phyloP scores from a whole-genome alignment of 2,888 invertebrate species.

The Andrena camellia region DNA sequence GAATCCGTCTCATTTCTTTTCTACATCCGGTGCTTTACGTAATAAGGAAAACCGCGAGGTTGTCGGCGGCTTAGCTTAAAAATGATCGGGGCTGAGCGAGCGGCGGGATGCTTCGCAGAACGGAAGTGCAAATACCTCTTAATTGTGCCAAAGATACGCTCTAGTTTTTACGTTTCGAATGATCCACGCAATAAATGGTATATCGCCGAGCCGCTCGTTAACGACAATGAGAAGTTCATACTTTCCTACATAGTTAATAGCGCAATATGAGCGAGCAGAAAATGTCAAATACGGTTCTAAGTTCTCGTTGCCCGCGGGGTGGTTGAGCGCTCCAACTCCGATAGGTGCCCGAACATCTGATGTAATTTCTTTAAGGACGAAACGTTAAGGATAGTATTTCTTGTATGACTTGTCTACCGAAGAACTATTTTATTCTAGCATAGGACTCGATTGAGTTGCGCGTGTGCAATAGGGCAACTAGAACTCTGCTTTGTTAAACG shows the following conservation, averaged over 20 bases:
- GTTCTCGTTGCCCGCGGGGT: not conserved
- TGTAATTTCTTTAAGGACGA: not conserved
- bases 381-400: not conserved
- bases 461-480: not conserved
- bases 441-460: constrained; percentile 3
- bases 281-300: not conserved
- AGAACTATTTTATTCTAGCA: constrained; percentile 25
- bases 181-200: not conserved
- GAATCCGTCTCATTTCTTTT: constrained; percentile 68
- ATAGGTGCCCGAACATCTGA: not conserved
- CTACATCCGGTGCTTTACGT: constrained; percentile 55
- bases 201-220: not conserved
- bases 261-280: not conserved
- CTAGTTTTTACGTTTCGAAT: constrained; percentile 63
- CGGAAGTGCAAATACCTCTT: constrained; percentile 73
- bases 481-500: not conserved
- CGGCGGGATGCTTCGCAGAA: constrained; percentile 30
- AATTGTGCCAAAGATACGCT: constrained; percentile 73
- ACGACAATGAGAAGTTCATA: not conserved
- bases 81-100: constrained; percentile 16
- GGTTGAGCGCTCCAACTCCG: not conserved
- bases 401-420: not conserved
- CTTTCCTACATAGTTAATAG: constrained; percentile 18
- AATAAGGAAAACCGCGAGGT: constrained; percentile 10
- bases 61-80: constrained; percentile 29